A percentile compares a stretch with the other conserved stretches of the same genome.
phyloP scores from a whole-genome alignment of 1,140 invertebrate genomes.

The Euglossa dilemma region DNA sequence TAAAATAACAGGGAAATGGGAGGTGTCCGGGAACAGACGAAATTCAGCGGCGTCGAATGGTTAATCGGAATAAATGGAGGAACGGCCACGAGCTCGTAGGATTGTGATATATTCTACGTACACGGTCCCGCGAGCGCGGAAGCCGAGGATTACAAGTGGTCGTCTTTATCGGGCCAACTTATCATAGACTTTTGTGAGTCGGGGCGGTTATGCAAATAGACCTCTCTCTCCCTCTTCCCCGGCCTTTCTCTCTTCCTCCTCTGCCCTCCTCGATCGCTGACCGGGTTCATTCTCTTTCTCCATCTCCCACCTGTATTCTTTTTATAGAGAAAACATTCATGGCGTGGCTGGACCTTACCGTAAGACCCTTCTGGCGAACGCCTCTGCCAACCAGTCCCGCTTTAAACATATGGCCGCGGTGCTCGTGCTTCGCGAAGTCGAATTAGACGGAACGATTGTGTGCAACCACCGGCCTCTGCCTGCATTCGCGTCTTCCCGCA shows the following conservation, averaged over 20 bases:
- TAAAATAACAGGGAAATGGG: too few species aligned
- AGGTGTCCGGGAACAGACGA: not conserved
- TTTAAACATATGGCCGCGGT: constrained; percentile 31
- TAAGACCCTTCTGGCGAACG: constrained; percentile 62
- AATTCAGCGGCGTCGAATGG: not conserved
- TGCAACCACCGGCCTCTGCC: too few species aligned
- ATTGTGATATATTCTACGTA: constrained; percentile 56
- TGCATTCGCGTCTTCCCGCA: not conserved
- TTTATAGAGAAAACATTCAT: constrained; percentile 56
- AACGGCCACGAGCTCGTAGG: constrained; percentile 40
- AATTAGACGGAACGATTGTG: constrained; percentile 25
- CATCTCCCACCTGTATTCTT: constrained; percentile 55
- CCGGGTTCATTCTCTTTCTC: constrained; percentile 47
- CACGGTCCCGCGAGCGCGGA: constrained; percentile 64
- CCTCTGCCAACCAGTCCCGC: constrained; percentile 48
- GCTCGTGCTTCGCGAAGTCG: constrained; percentile 4
- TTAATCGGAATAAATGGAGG: constrained; percentile 37
- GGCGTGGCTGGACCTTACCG: constrained; percentile 55
- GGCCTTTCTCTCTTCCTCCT: constrained; percentile 14
- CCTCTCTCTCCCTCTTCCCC: constrained; percentile 38
- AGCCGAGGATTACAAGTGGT: constrained; percentile 67
- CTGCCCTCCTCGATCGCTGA: constrained; percentile 19
- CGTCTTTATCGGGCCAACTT: constrained; percentile 69
- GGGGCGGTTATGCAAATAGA: constrained; percentile 70
- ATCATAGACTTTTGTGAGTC: constrained; percentile 68